phyloP scores from a whole-genome alignment of 2,888 invertebrate genomes.

The Drosophila trichaetosa region DNA sequence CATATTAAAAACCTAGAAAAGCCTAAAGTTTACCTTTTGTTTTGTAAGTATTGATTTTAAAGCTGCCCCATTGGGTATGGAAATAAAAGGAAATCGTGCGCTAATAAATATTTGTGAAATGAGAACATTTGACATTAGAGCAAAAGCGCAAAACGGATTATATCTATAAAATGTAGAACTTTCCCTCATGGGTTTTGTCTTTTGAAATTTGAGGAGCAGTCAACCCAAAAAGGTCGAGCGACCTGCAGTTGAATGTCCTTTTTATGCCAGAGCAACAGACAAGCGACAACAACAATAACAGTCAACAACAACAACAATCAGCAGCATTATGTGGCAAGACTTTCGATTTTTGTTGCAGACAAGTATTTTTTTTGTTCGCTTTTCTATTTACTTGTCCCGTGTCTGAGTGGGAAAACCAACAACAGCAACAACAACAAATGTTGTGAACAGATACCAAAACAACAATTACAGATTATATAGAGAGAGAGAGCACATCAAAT shows the following conservation, averaged over 20 bases:
- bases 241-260: slow-evolving; percentile 73
- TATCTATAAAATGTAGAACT: not conserved
- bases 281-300: slow-evolving; percentile 23
- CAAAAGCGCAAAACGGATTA: not conserved
- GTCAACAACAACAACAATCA: slow-evolving; percentile 7
- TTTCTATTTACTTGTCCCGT: slow-evolving; percentile 17
- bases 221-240: slow-evolving; percentile 34
- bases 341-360: slow-evolving; percentile 49
- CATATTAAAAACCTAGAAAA: not conserved
- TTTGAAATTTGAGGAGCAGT: slow-evolving; percentile 33
- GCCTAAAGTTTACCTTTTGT: not conserved
- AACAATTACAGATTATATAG: slow-evolving; percentile 5
- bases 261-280: slow-evolving; percentile 59
- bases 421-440: slow-evolving; percentile 7
- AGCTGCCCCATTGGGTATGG: slow-evolving; percentile 4
- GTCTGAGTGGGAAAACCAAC: slow-evolving; percentile 1
- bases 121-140: not conserved
- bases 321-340: slow-evolving; percentile 38
- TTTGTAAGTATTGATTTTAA: slow-evolving; percentile 26
- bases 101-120: slow-evolving; percentile 5
- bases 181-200: slow-evolving; percentile 6
- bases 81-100: slow-evolving; percentile 7
- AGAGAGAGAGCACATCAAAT: not conserved
- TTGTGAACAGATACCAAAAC: slow-evolving; percentile 42
- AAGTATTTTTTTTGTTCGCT: slow-evolving; percentile 4